Conservation (phyloP, 2,113 vertebrate genomes). For the Corythoichthys haematopterus region DNA sequence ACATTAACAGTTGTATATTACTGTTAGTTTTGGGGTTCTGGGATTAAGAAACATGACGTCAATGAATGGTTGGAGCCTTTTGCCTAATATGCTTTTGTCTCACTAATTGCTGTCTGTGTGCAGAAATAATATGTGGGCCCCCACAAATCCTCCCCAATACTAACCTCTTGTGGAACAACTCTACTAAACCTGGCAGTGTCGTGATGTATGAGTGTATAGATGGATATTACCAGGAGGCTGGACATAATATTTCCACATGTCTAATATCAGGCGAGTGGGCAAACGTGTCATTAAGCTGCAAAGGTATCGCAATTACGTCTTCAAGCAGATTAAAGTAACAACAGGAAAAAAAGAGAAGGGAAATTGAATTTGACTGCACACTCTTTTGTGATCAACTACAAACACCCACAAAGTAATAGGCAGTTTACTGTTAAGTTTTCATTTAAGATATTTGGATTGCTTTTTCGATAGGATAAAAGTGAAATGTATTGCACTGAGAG, state of each 20-base stretch:
- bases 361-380: too few relatives aligned
- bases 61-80: background rate
- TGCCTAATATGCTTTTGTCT: slow-evolving; percentile 5
- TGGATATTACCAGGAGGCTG: slow-evolving; percentile 59
- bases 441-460: too few relatives aligned
- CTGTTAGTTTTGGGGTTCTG: background rate
- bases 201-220: slow-evolving; percentile 57
- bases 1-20: background rate
- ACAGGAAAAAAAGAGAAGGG: too few relatives aligned
- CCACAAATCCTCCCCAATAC: slow-evolving; percentile 52
- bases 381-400: background rate
- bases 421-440: background rate
- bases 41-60: background rate
- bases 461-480: background rate
- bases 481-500: background rate
- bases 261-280: slow-evolving; percentile 61
- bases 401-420: background rate
- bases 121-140: slow-evolving; percentile 66
- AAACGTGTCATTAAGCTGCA: slow-evolving; percentile 57
- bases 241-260: slow-evolving; percentile 53
- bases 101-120: slow-evolving; percentile 41
- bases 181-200: slow-evolving; percentile 44
- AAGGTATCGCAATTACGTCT: slow-evolving; percentile 50
- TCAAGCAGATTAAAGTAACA: background rate
- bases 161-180: slow-evolving; percentile 55